Evolutionary conservation across 2,888 invertebrate species (phyloP).

Genomic region (Anoncus sp.): DNA sequence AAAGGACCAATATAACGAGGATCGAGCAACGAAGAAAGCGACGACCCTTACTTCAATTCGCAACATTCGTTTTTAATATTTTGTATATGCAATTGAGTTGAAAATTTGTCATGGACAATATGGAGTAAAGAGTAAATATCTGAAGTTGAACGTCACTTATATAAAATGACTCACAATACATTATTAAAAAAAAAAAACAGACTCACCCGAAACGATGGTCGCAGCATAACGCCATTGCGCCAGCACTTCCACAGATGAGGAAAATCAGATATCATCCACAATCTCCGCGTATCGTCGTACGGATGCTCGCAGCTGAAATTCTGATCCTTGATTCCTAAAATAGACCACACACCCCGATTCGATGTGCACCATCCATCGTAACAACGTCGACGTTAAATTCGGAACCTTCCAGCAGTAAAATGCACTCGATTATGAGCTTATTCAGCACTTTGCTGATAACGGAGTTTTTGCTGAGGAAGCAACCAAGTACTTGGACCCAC

Average conservation of each 20-base stretch:
- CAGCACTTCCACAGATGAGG: background rate
- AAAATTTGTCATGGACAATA: too few species aligned
- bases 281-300: background rate
- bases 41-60: too few species aligned
- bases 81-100: too few species aligned
- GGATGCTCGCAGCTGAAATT: background rate
- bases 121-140: too few species aligned
- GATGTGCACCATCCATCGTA: conserved; percentile 68
- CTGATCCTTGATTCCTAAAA: background rate
- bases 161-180: too few species aligned
- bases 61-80: too few species aligned
- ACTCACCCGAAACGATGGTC: too few species aligned
- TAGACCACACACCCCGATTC: conserved; percentile 37
- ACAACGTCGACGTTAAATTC: conserved; percentile 65
- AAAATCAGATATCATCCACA: background rate
- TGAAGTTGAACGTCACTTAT: too few species aligned
- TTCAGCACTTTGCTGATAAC: conserved; percentile 65
- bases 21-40: too few species aligned
- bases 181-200: too few species aligned
- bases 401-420: conserved; percentile 65
- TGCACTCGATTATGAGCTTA: conserved; percentile 67
- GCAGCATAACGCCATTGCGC: background rate
- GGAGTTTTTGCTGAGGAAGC: conserved; percentile 69
- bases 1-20: too few species aligned
- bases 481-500: too few species aligned